Base-by-base conservation (phyloP, 2,888 invertebrate species). In the Priocnemis perturbator region DNA sequence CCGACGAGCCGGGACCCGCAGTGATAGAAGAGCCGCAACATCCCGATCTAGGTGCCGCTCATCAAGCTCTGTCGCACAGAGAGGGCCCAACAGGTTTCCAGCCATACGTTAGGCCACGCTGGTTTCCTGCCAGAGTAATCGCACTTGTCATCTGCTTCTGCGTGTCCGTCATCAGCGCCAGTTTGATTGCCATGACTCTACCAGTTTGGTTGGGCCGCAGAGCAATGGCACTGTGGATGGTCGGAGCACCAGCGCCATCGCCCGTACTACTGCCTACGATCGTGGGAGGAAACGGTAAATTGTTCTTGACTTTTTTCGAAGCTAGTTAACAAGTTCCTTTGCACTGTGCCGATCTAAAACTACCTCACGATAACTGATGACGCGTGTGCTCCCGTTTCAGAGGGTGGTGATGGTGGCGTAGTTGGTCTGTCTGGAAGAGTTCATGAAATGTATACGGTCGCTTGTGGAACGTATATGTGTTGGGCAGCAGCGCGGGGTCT, bases 381-480 rank as follows among this genome's bases (percentile, higher is more conserved):
- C n/a, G n/a, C n/a, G n/a, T n/a, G n/a, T n/a, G n/a, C n/a, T n/a
- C n/a, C n/a, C 45, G n/a, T 77, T 78, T 7, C 68, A 84, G 84
- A 82, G 64, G 60, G 81, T 56, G 79, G 79, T 14, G 84, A 81
- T 64, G 60, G 81, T 55, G 79, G 79, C 15, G 73, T 81, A 23
- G 90, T 0, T 85, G 76, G 87, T 78, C 62, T 90, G 81, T 85
- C 91, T 0, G 91, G 93, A n/a, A 92, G 93, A 19, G 96, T 98
- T 0, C 98, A 99, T 88, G 99, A 99, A 89, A 90, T 99, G 3
- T 99, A 99, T 88, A 98, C 98, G 0, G 96, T 97, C 0, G 97
- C 98, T 0, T 96, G 96, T 86, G 95, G 99, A 4, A 94, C 97
- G 76, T 99, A 99, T 90, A 92, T 97, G 17, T 98, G 98, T 89